Conservation (phyloP, 2,113 vertebrate species). For the Enhydra lutris region DNA sequence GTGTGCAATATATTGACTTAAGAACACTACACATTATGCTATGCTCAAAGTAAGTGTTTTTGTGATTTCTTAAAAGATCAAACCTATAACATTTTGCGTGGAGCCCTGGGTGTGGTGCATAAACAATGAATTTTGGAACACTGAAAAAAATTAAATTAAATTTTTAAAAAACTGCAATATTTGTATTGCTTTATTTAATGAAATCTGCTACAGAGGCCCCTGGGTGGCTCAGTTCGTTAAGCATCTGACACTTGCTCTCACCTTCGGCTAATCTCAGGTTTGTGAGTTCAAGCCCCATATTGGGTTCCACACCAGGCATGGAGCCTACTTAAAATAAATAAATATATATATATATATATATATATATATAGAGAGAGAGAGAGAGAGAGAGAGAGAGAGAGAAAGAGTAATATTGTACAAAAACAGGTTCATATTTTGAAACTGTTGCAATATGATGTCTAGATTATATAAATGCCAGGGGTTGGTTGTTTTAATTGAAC, state of each 20-base stretch:
- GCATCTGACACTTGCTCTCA: background rate
- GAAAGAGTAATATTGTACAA: background rate
- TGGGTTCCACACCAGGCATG: background rate
- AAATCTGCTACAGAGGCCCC: background rate
- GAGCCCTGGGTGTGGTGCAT: too few relatives aligned
- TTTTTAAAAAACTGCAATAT: background rate
- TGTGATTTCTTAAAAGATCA: background rate
- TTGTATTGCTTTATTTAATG: background rate
- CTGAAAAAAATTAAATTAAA: too few relatives aligned
- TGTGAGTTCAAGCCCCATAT: background rate
- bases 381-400: too few relatives aligned
- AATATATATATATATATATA: background rate
- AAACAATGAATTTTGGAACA: too few relatives aligned
- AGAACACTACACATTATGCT: background rate
- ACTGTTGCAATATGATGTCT: background rate
- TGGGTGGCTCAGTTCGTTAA: background rate
- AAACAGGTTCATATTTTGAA: background rate
- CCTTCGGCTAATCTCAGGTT: background rate
- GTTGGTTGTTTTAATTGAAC: background rate
- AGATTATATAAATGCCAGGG: background rate
- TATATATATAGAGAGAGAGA: too few relatives aligned
- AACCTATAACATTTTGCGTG: background rate
- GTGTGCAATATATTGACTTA: background rate
- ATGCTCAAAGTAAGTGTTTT: background rate
- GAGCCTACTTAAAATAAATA: background rate